Conservation (phyloP, 2,113 vertebrate genomes). For the Nothoprocta pentlandii region DNA sequence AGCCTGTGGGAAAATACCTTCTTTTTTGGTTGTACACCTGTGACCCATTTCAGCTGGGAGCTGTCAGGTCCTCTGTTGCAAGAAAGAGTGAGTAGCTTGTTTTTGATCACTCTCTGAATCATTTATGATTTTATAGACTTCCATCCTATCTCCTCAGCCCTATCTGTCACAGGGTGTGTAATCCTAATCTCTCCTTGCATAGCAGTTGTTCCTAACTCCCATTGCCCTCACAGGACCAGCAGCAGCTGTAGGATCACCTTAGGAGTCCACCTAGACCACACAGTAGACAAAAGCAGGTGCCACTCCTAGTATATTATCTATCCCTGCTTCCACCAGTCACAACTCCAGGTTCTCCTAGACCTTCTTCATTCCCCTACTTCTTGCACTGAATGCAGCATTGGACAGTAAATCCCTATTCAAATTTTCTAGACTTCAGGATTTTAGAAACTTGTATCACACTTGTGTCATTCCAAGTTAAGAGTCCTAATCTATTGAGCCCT, state of each 20-base stretch:
- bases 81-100: constrained; percentile 13
- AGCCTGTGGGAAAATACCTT: neutral
- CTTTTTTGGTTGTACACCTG: constrained; percentile 55
- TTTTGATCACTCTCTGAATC: neutral
- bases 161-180: neutral
- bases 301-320: neutral
- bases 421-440: neutral
- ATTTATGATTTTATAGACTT: constrained; percentile 21
- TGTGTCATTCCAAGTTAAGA: neutral
- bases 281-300: neutral
- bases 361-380: neutral
- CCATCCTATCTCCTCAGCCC: neutral
- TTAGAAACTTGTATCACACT: neutral
- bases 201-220: neutral
- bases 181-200: neutral
- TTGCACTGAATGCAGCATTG: neutral
- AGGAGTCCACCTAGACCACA: neutral
- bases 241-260: neutral
- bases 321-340: neutral
- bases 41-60: constrained; percentile 40
- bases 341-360: neutral
- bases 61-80: neutral
- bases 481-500: neutral
- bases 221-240: neutral
- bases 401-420: neutral